Conservation (phyloP, 1,140 invertebrate genomes). For the Phocides pigmalion region DNA sequence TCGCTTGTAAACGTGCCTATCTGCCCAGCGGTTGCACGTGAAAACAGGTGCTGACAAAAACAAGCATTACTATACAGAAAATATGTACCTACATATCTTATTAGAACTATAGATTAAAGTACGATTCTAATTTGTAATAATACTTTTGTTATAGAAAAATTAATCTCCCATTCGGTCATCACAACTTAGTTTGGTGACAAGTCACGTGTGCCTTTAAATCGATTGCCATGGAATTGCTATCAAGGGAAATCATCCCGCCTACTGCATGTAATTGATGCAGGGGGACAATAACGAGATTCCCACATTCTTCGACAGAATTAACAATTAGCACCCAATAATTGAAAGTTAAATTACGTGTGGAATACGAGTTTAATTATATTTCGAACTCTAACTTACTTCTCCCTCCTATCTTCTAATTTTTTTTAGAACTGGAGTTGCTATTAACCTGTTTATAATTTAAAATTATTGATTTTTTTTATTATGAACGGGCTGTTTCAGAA, state of each 20-base stretch:
- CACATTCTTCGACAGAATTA: conserved; percentile 37
- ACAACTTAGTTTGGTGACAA: conserved; percentile 38
- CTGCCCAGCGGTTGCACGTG: no score
- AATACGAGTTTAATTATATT: not conserved
- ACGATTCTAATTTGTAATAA: not conserved
- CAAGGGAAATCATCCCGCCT: conserved; percentile 46
- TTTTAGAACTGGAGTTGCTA: no score
- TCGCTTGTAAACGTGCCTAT: no score
- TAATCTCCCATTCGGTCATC: conserved; percentile 1
- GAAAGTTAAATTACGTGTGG: not conserved
- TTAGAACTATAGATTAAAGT: not conserved
- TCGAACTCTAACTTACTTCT: no score
- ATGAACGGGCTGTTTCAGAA: no score
- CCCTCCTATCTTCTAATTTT: no score
- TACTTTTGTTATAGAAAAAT: not conserved
- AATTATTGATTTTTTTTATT: no score
- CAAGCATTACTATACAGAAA: no score
- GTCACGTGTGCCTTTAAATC: conserved; percentile 47
- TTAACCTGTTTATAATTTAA: no score
- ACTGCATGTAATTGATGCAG: conserved; percentile 46
- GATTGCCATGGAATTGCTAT: conserved; percentile 44
- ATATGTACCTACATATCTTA: no score
- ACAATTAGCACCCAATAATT: conserved; percentile 25
- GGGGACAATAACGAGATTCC: conserved; percentile 37
- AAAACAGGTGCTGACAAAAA: no score